phyloP scores from a whole-genome alignment of 35 echinoderm and acorn worm genomes.

The Ophiothrix spiculata region DNA sequence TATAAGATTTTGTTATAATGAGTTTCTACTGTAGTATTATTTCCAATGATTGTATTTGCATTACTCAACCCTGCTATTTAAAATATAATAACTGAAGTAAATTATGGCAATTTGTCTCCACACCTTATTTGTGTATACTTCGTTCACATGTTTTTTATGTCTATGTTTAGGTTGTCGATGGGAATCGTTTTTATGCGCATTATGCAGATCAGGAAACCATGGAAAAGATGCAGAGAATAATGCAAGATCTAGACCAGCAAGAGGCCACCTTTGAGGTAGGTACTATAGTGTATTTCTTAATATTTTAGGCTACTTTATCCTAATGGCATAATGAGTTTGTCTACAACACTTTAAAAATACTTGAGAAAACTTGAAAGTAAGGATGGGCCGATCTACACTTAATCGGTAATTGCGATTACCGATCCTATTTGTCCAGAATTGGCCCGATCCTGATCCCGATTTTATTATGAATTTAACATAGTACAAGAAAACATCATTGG shows the following conservation, averaged over 20 bases:
- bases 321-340: neutral
- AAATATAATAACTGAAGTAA: neutral
- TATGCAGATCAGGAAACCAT: conserved; percentile 49
- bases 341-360: too few species aligned
- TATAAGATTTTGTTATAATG: too few species aligned
- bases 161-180: conserved; percentile 74
- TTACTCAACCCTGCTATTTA: too few species aligned
- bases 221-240: conserved; percentile 4
- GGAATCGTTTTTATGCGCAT: conserved; percentile 89
- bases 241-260: conserved; percentile 53
- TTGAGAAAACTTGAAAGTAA: too few species aligned
- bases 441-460: too few species aligned
- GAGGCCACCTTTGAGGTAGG: conserved; percentile 29
- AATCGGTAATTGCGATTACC: too few species aligned
- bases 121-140: neutral
- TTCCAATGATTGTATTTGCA: too few species aligned
- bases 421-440: too few species aligned
- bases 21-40: too few species aligned
- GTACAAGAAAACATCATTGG: too few species aligned
- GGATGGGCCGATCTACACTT: too few species aligned
- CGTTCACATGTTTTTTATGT: conserved; percentile 29
- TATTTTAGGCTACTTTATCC: neutral
- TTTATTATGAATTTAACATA: too few species aligned
- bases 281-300: neutral
- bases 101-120: neutral